These are phyloP conservation scores for Anarrhichthys ocellatus DNA, from an alignment of 2,113 vertebrate genomes.

Conservation along the genomic window DNA sequence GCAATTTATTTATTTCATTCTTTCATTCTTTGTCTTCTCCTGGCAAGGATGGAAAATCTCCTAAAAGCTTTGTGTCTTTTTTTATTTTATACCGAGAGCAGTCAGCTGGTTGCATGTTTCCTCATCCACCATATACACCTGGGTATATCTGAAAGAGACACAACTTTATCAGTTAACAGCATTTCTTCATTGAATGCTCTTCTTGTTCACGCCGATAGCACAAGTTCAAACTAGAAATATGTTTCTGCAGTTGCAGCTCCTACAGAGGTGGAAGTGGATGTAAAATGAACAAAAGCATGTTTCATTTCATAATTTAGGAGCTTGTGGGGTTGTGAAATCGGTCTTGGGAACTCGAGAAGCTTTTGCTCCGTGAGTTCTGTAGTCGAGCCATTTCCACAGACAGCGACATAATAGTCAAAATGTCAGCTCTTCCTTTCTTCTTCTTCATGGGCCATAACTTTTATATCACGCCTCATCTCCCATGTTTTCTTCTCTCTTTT, in stretches of 20 bases:
- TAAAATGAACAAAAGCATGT: constrained; percentile 54
- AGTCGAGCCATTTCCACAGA: constrained; percentile 37
- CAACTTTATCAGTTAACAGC: constrained; percentile 19
- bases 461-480: constrained; percentile 72
- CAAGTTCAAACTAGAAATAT: background rate
- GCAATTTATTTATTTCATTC: background rate
- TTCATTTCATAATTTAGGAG: constrained; percentile 43
- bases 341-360: constrained; percentile 17
- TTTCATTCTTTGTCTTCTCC: background rate
- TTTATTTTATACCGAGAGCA: constrained; percentile 13
- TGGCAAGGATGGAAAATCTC: background rate
- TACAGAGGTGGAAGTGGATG: constrained; percentile 5
- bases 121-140: background rate
- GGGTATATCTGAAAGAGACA: background rate
- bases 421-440: constrained; percentile 75
- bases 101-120: background rate
- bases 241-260: background rate
- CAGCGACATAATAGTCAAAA: constrained; percentile 73
- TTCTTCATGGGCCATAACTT: constrained; percentile 77
- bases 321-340: constrained; percentile 24
- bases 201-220: background rate
- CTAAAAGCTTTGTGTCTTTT: constrained; percentile 10
- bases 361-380: constrained; percentile 9
- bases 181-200: background rate
- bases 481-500: constrained; percentile 51